Conservation (phyloP, 2,797 vertebrate genomes). For the Scleropages formosus region DNA sequence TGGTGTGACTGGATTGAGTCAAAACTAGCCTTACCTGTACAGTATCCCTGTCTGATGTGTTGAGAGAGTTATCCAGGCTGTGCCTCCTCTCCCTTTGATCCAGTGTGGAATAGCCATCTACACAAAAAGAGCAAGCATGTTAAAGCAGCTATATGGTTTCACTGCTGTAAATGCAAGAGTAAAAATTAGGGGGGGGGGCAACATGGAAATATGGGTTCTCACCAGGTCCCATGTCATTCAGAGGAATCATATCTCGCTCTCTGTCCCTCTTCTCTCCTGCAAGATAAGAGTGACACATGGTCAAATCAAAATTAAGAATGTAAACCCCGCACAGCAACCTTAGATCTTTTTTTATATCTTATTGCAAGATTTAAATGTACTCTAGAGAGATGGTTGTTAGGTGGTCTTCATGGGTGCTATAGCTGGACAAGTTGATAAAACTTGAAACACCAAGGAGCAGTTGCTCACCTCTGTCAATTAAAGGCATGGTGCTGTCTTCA, state of each 20-base stretch:
- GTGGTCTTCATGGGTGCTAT: too few relatives aligned
- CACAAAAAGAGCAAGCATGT: neutral
- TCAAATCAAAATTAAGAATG: neutral
- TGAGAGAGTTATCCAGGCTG: constrained; percentile 84
- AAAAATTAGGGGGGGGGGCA: neutral
- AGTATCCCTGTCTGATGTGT: constrained; percentile 78
- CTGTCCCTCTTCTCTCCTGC: constrained; percentile 79
- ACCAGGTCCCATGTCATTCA: constrained; percentile 92
- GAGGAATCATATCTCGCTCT: constrained; percentile 90
- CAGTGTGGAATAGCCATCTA: constrained; percentile 83
- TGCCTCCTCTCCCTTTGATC: constrained; percentile 87
- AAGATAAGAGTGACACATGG: neutral
- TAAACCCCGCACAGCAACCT: neutral
- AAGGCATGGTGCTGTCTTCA: constrained; percentile 91
- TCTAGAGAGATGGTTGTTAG: too few relatives aligned
- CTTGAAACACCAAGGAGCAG: neutral
- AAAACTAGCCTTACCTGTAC: constrained; percentile 72
- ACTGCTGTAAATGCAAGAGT: neutral
- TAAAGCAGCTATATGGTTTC: neutral
- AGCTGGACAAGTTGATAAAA: too few relatives aligned
- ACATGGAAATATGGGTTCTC: constrained; percentile 37
- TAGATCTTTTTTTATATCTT: too few relatives aligned
- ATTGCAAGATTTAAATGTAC: too few relatives aligned
- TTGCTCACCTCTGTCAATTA: constrained; percentile 80
- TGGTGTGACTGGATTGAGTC: neutral